Conservation (phyloP, 2,797 vertebrate genomes). For the Micrastur ruficollis region DNA sequence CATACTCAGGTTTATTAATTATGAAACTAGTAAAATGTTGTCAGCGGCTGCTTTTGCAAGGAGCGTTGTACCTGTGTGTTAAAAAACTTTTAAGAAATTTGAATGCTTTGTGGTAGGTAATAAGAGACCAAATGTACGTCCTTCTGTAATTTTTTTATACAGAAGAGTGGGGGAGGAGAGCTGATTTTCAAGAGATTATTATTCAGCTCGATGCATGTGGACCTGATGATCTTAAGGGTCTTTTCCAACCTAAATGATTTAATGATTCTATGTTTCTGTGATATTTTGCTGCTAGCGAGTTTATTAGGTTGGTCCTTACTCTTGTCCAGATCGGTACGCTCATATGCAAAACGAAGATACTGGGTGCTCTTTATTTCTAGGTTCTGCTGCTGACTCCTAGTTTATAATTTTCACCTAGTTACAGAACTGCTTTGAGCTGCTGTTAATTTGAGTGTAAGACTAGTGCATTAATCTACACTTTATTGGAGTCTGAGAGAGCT, state of each 20-base stretch:
- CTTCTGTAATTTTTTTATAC: neutral
- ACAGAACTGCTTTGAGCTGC: neutral
- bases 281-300: neutral
- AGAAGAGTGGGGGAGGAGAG: neutral
- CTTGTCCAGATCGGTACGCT: neutral
- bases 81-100: neutral
- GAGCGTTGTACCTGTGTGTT: neutral
- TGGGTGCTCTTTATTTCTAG: neutral
- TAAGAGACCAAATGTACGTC: neutral
- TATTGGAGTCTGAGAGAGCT: neutral
- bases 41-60: neutral
- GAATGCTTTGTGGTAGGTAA: neutral
- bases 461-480: neutral
- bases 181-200: neutral
- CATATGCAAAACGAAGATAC: neutral
- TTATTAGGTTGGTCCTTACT: neutral
- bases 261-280: no score
- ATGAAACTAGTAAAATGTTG: neutral
- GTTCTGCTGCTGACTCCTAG: neutral
- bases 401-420: neutral
- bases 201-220: rapidly evolving
- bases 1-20: neutral
- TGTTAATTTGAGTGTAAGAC: neutral
- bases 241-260: no score
- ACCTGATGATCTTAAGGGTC: no score